Percentiles rank a stretch among this genome's conserved stretches.
Evolutionary conservation across 2,888 invertebrate species (phyloP).

Genomic region (Quadroppia sp.): DNA sequence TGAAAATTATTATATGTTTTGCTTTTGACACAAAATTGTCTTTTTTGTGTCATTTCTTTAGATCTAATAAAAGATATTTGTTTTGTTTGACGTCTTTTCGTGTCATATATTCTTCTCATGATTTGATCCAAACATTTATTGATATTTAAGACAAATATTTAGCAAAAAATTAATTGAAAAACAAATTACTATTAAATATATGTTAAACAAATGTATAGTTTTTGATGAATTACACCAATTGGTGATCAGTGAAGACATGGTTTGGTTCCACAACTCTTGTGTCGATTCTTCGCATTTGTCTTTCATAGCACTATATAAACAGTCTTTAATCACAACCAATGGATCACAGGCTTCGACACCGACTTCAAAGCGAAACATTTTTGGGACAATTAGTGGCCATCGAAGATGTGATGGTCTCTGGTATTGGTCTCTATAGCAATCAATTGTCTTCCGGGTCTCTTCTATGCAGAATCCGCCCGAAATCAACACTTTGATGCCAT

Average conservation of each 20-base stretch:
- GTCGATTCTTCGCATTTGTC: neutral
- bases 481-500: constrained; percentile 32
- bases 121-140: too few species aligned
- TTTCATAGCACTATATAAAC: constrained; percentile 3
- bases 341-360: constrained; percentile 31
- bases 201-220: neutral
- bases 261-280: constrained; percentile 13
- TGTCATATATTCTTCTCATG: too few species aligned
- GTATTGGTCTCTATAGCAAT: neutral
- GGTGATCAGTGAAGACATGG: neutral
- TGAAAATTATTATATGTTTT: too few species aligned
- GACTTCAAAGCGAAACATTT: constrained; percentile 39
- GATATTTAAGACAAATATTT: neutral
- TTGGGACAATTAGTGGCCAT: constrained; percentile 32
- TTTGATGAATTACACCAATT: constrained; percentile 37
- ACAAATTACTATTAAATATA: neutral
- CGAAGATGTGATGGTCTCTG: neutral
- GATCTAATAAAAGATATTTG: too few species aligned
- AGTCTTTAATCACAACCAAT: neutral
- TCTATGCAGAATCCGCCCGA: constrained; percentile 39
- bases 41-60: too few species aligned
- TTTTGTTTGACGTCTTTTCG: too few species aligned
- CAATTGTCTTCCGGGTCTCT: constrained; percentile 29
- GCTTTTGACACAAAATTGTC: too few species aligned
- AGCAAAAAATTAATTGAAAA: neutral